Percentiles rank a stretch among this genome's conserved stretches.
These are phyloP conservation scores for Indicator indicator DNA, from an alignment of 2,113 vertebrate genomes.

Conservation along the genomic window DNA sequence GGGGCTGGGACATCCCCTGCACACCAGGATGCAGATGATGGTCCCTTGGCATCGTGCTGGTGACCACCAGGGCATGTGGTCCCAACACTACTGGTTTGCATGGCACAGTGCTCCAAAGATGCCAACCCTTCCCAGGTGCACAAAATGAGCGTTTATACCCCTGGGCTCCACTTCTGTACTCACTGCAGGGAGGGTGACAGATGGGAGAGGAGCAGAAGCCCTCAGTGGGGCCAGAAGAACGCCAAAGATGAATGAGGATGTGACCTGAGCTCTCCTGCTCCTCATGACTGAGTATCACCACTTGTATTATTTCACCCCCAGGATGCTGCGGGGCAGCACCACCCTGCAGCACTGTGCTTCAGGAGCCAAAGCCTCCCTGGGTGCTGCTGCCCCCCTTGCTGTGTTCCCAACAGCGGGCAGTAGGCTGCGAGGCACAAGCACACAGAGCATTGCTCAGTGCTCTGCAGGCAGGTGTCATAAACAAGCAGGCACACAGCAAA, in stretches of 20 bases:
- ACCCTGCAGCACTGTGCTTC: neutral
- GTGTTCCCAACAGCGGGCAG: neutral
- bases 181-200: neutral
- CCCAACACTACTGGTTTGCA: fast-evolving
- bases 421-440: slow-evolving; percentile 44
- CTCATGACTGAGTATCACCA: fast-evolving
- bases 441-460: slow-evolving; percentile 73
- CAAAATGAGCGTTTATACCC: fast-evolving
- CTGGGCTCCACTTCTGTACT: neutral
- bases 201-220: neutral
- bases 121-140: fast-evolving
- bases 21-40: fast-evolving
- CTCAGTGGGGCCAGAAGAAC: neutral
- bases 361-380: neutral
- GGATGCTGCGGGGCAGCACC: neutral
- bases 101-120: neutral
- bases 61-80: fast-evolving
- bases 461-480: slow-evolving; percentile 81
- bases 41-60: fast-evolving
- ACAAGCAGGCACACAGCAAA: slow-evolving; percentile 83
- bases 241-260: neutral
- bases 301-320: neutral
- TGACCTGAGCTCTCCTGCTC: neutral
- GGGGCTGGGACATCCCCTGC: fast-evolving
- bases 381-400: neutral